These are phyloP conservation scores for Probaryconus sp. DNA, from an alignment of 1,140 invertebrate species.

Conservation along the genomic window DNA sequence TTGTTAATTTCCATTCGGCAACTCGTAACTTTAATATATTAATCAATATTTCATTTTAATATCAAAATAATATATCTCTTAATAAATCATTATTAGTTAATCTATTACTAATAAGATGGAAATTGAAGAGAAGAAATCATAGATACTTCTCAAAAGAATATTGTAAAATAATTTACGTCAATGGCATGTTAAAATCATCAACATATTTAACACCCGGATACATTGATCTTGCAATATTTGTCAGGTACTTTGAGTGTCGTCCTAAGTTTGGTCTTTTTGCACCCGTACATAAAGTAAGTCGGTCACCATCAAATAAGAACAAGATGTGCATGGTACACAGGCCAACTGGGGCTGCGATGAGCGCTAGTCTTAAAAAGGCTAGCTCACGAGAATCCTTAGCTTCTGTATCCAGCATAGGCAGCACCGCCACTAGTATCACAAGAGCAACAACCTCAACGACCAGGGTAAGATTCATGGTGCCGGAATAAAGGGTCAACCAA, in stretches of 20 bases:
- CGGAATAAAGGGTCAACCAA: conserved; percentile 63
- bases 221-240: conserved; percentile 56
- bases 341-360: conserved; percentile 78
- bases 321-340: conserved; percentile 82
- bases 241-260: conserved; percentile 95
- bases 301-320: conserved; percentile 87
- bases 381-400: conserved; percentile 92
- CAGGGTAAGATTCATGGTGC: conserved; percentile 83
- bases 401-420: conserved; percentile 86
- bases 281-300: conserved; percentile 90
- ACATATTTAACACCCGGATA: neutral
- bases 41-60: too few species aligned
- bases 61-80: too few species aligned
- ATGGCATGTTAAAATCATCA: too few species aligned
- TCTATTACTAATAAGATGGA: too few species aligned
- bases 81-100: too few species aligned
- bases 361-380: conserved; percentile 82
- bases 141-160: too few species aligned
- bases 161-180: too few species aligned
- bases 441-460: conserved; percentile 72
- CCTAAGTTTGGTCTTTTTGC: conserved; percentile 95
- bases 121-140: too few species aligned
- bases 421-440: conserved; percentile 79
- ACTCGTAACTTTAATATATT: too few species aligned
- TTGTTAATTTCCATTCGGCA: too few species aligned